These are phyloP conservation scores for Eublepharis macularius DNA, from an alignment of 2,113 vertebrate genomes.

Conservation along the genomic window DNA sequence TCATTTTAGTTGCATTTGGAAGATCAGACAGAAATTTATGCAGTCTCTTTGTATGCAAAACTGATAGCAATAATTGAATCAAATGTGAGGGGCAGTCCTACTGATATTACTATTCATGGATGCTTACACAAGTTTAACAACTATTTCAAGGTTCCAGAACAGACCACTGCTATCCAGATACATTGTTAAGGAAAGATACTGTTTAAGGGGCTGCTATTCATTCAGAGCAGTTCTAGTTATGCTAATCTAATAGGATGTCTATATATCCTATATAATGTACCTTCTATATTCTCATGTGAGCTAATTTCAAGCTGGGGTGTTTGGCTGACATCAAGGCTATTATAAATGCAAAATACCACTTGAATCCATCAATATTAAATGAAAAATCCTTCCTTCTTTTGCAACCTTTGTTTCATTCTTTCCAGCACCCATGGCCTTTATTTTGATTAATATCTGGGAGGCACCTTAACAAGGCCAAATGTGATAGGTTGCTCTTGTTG, in stretches of 20 bases:
- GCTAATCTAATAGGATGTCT: no score
- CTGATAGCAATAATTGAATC: accelerated
- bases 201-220: accelerated
- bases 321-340: neutral
- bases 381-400: neutral
- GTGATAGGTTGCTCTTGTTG: conserved; percentile 77
- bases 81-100: accelerated
- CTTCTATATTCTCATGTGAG: accelerated
- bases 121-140: neutral
- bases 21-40: neutral
- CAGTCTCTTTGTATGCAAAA: neutral
- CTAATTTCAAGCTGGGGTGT: accelerated
- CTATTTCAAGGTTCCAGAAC: accelerated
- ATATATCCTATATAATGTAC: accelerated
- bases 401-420: conserved; percentile 43
- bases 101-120: accelerated
- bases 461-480: conserved; percentile 64
- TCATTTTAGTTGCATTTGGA: accelerated
- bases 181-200: neutral
- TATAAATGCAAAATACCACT: neutral
- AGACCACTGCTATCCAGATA: accelerated
- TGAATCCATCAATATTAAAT: neutral
- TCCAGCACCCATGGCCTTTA: conserved; percentile 25
- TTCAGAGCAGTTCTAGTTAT: neutral
- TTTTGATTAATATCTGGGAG: conserved; percentile 69